Conservation (phyloP, 2,113 vertebrate genomes). For the Semnornis frantzii region DNA sequence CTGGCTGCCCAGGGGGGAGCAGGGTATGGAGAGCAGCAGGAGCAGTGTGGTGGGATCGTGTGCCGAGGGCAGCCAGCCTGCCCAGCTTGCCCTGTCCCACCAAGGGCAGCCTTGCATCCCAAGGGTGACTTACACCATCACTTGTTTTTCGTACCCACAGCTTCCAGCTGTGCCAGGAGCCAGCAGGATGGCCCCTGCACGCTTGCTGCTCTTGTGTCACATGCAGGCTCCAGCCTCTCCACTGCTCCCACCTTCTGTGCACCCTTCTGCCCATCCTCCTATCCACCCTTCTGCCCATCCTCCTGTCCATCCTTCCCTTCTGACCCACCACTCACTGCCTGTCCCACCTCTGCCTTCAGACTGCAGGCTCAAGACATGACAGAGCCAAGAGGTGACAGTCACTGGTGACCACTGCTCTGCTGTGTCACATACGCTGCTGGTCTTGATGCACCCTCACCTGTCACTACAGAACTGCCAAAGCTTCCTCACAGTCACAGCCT, state of each 20-base stretch:
- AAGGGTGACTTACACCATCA: background rate
- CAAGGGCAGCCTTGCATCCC: fast-evolving
- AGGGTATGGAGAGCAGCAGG: background rate
- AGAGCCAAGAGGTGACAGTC: background rate
- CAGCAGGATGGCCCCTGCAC: background rate
- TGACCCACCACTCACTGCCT: background rate
- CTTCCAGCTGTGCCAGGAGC: background rate
- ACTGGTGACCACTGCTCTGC: no score
- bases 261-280: no score
- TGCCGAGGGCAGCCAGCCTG: background rate
- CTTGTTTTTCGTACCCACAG: background rate
- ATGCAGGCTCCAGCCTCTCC: background rate
- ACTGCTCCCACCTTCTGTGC: background rate
- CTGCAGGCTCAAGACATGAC: background rate
- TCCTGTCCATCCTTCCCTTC: background rate
- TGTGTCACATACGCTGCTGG: background rate
- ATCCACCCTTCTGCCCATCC: background rate
- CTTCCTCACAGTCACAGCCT: background rate
- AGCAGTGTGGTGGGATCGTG: background rate
- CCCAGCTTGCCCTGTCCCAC: background rate
- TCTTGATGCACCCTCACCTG: background rate
- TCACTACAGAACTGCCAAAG: background rate
- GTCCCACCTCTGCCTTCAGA: background rate
- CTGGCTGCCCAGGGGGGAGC: background rate
- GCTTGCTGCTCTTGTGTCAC: background rate